Percentiles rank a stretch among this genome's conserved stretches.
These are phyloP conservation scores for Penaeus chinensis DNA, from an alignment of 1,140 invertebrate species.

Conservation along the genomic window DNA sequence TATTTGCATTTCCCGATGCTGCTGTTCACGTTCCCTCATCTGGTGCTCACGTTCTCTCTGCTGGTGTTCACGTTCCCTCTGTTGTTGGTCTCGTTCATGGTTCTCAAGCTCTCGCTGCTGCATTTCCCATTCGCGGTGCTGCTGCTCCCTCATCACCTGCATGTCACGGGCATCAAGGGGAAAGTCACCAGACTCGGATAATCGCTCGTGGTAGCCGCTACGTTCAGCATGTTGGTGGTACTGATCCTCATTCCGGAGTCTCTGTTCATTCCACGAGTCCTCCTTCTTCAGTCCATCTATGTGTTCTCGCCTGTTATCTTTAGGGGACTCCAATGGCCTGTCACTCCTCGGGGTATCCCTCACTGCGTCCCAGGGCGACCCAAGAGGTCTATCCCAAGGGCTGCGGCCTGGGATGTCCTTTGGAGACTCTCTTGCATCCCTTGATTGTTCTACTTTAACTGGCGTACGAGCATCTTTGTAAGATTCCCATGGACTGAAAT, in stretches of 20 bases:
- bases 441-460: slow-evolving; percentile 20
- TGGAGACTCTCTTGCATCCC: slow-evolving; percentile 15
- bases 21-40: slow-evolving; percentile 3
- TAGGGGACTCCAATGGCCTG: slow-evolving; percentile 11
- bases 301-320: slow-evolving; percentile 6
- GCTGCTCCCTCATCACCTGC: slow-evolving; percentile 35
- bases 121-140: slow-evolving; percentile 34
- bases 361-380: slow-evolving; percentile 43
- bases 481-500: slow-evolving; percentile 62
- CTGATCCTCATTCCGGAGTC: slow-evolving; percentile 14
- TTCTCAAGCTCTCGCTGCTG: slow-evolving; percentile 35
- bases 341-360: slow-evolving; percentile 11
- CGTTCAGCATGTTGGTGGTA: slow-evolving; percentile 18
- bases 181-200: slow-evolving; percentile 35
- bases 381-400: slow-evolving; percentile 51
- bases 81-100: slow-evolving; percentile 22
- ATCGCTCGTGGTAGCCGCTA: not conserved
- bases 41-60: slow-evolving; percentile 26
- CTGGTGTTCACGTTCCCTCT: slow-evolving; percentile 10
- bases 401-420: slow-evolving; percentile 28
- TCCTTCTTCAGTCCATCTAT: not conserved
- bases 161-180: slow-evolving; percentile 31
- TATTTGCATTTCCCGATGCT: not conserved
- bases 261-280: slow-evolving; percentile 28
- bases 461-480: slow-evolving; percentile 40